Evolutionary conservation across 2,888 invertebrate species (phyloP).

Genomic region (Drosophila paucipuncta): DNA sequence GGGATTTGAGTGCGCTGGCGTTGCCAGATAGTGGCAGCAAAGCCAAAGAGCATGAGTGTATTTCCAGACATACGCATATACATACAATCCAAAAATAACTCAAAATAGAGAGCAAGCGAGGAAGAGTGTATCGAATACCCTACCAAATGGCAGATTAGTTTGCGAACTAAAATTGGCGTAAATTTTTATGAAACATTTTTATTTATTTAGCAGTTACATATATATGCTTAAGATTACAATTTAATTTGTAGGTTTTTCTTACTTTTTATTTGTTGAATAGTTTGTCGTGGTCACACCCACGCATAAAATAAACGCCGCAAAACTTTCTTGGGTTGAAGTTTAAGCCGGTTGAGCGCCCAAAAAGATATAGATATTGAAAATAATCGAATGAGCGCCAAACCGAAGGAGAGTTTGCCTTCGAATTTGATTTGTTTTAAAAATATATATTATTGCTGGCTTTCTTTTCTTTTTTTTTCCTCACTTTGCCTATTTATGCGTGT

Average conservation of each 20-base stretch:
- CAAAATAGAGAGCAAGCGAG: slow-evolving; percentile 11
- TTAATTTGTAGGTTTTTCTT: slow-evolving; percentile 18
- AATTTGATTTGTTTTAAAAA: slow-evolving; percentile 48
- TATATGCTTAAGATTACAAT: slow-evolving; percentile 56
- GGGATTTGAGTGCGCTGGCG: slow-evolving; percentile 4
- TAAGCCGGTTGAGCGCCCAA: slow-evolving; percentile 54
- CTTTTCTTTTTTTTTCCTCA: slow-evolving; percentile 8
- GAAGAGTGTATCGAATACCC: slow-evolving; percentile 1
- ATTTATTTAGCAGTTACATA: slow-evolving; percentile 59
- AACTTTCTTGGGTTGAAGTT: slow-evolving; percentile 13
- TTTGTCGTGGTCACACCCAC: slow-evolving; percentile 46
- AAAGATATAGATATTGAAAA: slow-evolving; percentile 17
- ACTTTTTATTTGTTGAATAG: slow-evolving; percentile 11
- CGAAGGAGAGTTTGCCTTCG: slow-evolving; percentile 11
- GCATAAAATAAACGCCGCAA: slow-evolving; percentile 9
- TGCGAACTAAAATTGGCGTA: neutral
- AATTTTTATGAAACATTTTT: slow-evolving; percentile 59
- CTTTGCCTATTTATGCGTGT: slow-evolving; percentile 27
- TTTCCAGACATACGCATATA: slow-evolving; percentile 21
- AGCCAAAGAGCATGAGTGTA: slow-evolving; percentile 15
- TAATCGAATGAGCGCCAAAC: slow-evolving; percentile 37
- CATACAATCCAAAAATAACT: slow-evolving; percentile 60
- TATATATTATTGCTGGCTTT: slow-evolving; percentile 52
- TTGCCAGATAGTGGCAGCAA: slow-evolving; percentile 39
- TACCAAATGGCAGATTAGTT: slow-evolving; percentile 14